Base-by-base conservation (phyloP, 2,113 vertebrate species). In the Corynorhinus townsendii region DNA sequence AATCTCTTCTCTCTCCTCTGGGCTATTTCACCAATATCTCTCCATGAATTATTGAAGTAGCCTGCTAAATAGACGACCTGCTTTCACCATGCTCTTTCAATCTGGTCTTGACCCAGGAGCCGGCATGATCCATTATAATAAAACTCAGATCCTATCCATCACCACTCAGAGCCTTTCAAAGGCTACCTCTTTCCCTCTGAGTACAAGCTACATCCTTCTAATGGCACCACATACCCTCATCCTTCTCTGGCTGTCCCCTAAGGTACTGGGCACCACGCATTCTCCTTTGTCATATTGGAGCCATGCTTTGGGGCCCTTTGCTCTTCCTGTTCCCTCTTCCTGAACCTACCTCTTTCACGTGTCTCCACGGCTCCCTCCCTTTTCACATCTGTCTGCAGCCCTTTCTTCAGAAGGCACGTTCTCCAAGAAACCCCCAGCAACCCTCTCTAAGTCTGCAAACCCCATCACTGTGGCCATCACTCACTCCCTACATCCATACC, bases 321-420 rank as follows among this genome's bases (percentile, higher is more conserved):
- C 19, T 35, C 81, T 80, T 33, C 35, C 20, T 20, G 0, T 45
- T 43, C n/a, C 22, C 30, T 71, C 89, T 49, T 75, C 54, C 26
- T 38, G 15, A 86, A 56, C 15, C 30, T 16, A 0, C 15, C 49
- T 35, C 15, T 28, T 62, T 26, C 22, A 8, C 4, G 7, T 8
- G 1, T 14, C 10, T n/a, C 7, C 19, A 0, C 4, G 20, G 7
- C 19, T 66, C 17, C 17, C 10, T 59, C 7, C 7, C 26, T 54
- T 4, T 45, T 14, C 43, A 62, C 33, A 5, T 40, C 49, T 26
- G 71, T 84, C 52, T 54, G 22, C 79, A 71, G 79, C 28, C 5
- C 26, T 77, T 89, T 64, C 43, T 14, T 77, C 33, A 71, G 9
- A 38, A 15, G 30, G 19, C 47, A 20, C 5, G 14, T 33, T 66